Percentiles rank a stretch among this genome's conserved stretches.
Conservation (phyloP, 2,888 invertebrate species). For the Euzophera pinguis region DNA sequence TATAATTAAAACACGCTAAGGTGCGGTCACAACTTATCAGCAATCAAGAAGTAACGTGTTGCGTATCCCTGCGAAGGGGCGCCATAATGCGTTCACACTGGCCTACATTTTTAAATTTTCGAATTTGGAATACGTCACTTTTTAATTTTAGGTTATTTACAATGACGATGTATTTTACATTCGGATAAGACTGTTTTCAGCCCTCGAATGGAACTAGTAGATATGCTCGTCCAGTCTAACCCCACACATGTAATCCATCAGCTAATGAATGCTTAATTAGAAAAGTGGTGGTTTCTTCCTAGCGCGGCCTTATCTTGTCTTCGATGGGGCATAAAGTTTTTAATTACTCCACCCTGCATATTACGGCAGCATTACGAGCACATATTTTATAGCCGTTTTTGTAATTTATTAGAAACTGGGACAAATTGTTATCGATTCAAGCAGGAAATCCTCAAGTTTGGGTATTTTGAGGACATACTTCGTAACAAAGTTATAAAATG, state of each 20-base stretch:
- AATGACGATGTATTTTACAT: background rate
- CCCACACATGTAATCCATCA: conserved; percentile 55
- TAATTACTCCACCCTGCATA: conserved; percentile 61
- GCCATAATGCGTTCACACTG: conserved; percentile 23
- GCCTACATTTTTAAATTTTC: conserved; percentile 23
- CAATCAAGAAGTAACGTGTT: conserved; percentile 60
- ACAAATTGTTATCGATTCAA: conserved; percentile 8
- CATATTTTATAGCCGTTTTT: conserved; percentile 16
- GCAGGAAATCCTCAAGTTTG: conserved; percentile 8
- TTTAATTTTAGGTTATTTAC: conserved; percentile 9
- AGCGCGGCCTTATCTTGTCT: conserved; percentile 74
- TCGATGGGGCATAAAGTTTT: conserved; percentile 68
- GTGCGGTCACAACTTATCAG: conserved; percentile 68
- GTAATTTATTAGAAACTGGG: conserved; percentile 9
- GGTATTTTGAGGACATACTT: background rate
- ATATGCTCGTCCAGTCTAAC: conserved; percentile 24
- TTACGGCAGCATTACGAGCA: conserved; percentile 24
- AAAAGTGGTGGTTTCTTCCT: conserved; percentile 76
- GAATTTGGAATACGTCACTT: conserved; percentile 15
- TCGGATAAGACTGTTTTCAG: background rate
- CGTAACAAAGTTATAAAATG: background rate
- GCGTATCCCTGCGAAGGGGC: conserved; percentile 18
- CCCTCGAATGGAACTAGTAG: conserved; percentile 8
- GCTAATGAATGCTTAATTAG: conserved; percentile 77
- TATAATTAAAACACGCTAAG: conserved; percentile 79